Evolutionary conservation across 2,113 vertebrate species (phyloP), one percentile per base, ranked within the genome.

Genomic region (Anguilla japonica): DNA sequence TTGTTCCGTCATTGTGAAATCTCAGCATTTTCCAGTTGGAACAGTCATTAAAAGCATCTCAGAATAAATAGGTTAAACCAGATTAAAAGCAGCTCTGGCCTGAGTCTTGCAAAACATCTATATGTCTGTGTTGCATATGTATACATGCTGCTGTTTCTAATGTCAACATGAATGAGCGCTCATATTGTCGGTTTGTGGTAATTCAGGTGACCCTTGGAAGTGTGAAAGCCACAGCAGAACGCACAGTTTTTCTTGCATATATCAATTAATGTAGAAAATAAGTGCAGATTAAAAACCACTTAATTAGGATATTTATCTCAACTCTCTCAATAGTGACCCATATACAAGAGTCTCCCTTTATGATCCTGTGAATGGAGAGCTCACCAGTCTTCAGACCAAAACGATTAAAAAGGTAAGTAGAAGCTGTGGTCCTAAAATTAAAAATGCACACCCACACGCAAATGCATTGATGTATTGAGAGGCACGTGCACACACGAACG

Each of bases 311-410:
- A 78, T 18, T 90, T 41, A 86, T 89, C 91, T 67, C 60, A 5
- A 22, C 18, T 20, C 11, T 63, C 90, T 84, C 75, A 85, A 85
- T 93, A 99, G 98, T 92, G 98, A 99, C 90, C 98, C 98, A 0
- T 99, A 99, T 60, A 98, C 98, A 86, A 97, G 94, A 92, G 93
- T 99, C 90, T 97, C 98, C 0, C 94, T 97, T 9, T 99, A 99
- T 90, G 97, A 98, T 90, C 96, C 97, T 0, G 85, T 93, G 88
- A 97, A 93, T 85, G 97, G 97, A 93, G 92, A 97, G 91, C 93
- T 99, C 89, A 95, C 96, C 92, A 97, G 96, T 90, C 92, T 97
- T 88, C 98, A 99, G 92, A 99, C 98, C 26, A 99, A 98, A 95
- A 99, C 98, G 5, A 93, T 97, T 81, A 98, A 96, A 93, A 99